phyloP scores from a whole-genome alignment of 2,888 invertebrate genomes.

The Philereme vetulata region DNA sequence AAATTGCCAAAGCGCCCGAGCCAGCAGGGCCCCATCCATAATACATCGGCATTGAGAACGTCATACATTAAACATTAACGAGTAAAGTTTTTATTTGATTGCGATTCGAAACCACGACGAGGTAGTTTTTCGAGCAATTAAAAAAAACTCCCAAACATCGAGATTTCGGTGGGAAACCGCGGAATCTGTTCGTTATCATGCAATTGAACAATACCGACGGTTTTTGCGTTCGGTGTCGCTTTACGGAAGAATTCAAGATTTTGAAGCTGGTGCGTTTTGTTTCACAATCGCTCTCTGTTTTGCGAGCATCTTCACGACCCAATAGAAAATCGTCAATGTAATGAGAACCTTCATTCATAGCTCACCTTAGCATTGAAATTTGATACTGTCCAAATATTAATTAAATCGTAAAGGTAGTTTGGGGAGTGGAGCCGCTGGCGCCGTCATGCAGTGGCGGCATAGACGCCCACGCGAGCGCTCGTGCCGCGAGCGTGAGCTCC shows the following conservation, averaged over 20 bases:
- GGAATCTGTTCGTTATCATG: constrained; percentile 58
- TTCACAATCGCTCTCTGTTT: constrained; percentile 50
- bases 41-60: constrained; percentile 72
- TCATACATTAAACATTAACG: constrained; percentile 82
- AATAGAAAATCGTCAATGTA: constrained; percentile 40
- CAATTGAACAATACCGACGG: constrained; percentile 61
- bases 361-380: constrained; percentile 25
- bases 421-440: constrained; percentile 56
- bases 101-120: constrained; percentile 67
- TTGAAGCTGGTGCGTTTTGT: constrained; percentile 49
- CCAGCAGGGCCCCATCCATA: constrained; percentile 79
- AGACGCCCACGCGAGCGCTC: constrained; percentile 71
- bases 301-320: constrained; percentile 42
- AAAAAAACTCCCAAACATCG: constrained; percentile 62
- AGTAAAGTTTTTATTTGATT: constrained; percentile 81
- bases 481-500: constrained; percentile 54
- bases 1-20: constrained; percentile 72
- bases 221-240: constrained; percentile 57
- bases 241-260: constrained; percentile 57
- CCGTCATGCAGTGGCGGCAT: constrained; percentile 37
- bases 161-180: constrained; percentile 77
- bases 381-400: constrained; percentile 33
- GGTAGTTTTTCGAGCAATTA: constrained; percentile 64
- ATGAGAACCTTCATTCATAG: constrained; percentile 28
- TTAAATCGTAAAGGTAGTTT: constrained; percentile 17